phyloP scores from a whole-genome alignment of 2,797 vertebrate species.

The Taeniopygia guttata region DNA sequence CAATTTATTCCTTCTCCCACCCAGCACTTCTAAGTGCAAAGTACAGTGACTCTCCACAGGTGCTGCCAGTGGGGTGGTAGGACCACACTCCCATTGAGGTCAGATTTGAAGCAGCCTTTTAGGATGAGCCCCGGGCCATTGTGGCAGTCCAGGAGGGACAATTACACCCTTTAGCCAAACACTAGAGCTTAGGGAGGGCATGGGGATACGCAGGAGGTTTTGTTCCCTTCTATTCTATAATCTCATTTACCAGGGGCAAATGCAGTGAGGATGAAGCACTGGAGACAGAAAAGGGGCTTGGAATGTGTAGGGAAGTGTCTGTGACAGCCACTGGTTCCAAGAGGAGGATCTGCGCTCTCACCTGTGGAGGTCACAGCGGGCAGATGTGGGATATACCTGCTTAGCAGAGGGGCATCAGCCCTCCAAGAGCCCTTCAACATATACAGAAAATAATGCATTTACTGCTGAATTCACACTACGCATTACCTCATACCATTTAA shows the following conservation, averaged over 20 bases:
- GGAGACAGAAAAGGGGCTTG: background rate
- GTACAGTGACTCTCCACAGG: background rate
- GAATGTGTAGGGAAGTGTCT: background rate
- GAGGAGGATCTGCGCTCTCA: background rate
- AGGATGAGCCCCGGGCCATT: background rate
- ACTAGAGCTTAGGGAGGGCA: background rate
- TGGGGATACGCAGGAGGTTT: background rate
- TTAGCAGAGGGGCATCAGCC: background rate
- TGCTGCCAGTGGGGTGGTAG: background rate
- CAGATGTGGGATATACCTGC: background rate
- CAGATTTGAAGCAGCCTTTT: background rate
- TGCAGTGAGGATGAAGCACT: background rate
- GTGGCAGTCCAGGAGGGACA: background rate
- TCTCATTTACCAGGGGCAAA: background rate
- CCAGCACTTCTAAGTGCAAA: background rate
- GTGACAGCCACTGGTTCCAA: background rate
- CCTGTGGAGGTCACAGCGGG: background rate
- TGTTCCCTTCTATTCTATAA: background rate
- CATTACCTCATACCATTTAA: background rate
- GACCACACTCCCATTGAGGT: background rate
- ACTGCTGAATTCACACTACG: background rate
- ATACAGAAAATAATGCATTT: background rate
- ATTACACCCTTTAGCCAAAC: background rate
- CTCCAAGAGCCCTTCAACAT: background rate
- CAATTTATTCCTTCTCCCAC: background rate